These are phyloP conservation scores for Neoaliturus tenellus DNA, from an alignment of 2,888 invertebrate species.

Conservation along the genomic window DNA sequence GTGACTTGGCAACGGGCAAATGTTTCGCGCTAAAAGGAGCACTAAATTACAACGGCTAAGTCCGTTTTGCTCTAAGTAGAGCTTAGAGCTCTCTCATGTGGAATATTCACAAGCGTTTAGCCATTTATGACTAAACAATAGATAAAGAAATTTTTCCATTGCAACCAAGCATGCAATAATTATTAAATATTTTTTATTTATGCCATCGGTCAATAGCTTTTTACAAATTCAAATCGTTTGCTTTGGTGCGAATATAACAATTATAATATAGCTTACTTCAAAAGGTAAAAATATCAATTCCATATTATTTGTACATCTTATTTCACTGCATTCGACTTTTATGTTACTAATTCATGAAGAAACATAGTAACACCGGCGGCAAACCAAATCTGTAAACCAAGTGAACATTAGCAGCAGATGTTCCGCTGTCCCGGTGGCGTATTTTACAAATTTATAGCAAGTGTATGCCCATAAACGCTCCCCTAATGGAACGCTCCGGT, in stretches of 20 bases:
- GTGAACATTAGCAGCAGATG: constrained; percentile 15
- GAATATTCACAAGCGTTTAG: too few species aligned
- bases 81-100: not conserved
- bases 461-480: constrained; percentile 7
- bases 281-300: too few species aligned
- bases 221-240: too few species aligned
- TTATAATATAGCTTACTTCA: too few species aligned
- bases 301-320: too few species aligned
- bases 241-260: too few species aligned
- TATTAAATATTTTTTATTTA: too few species aligned
- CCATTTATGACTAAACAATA: too few species aligned
- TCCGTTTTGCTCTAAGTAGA: not conserved
- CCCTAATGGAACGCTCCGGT: not conserved
- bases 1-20: not conserved
- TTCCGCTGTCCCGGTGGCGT: not conserved
- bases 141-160: too few species aligned
- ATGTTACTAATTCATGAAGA: not conserved
- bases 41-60: not conserved
- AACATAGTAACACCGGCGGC: not conserved
- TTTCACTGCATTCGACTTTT: too few species aligned
- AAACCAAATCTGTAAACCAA: not conserved
- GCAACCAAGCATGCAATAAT: too few species aligned
- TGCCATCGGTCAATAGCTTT: too few species aligned
- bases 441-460: constrained; percentile 42
- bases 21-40: not conserved